phyloP scores from a whole-genome alignment of 2,888 invertebrate genomes.

The Acleris cristana region DNA sequence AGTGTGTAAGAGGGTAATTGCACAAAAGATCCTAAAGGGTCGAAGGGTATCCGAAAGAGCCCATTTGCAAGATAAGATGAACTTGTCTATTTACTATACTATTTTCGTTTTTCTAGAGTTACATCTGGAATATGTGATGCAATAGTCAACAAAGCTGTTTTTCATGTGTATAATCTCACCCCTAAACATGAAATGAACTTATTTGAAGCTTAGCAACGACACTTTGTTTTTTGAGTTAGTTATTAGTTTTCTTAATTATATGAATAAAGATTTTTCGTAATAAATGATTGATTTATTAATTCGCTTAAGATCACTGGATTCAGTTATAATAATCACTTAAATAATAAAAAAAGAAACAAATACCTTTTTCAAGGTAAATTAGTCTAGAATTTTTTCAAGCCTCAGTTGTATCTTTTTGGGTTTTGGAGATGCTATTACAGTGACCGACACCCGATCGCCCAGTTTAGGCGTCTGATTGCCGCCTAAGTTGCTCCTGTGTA shows the following conservation, averaged over 20 bases:
- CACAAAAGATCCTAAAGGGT: too few species aligned
- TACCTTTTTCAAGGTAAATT: constrained; percentile 40
- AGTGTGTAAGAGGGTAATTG: too few species aligned
- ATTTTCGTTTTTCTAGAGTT: constrained; percentile 57
- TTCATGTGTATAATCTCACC: constrained; percentile 66
- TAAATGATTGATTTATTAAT: constrained; percentile 22
- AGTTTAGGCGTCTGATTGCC: constrained; percentile 81
- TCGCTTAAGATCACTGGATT: not conserved
- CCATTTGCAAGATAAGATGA: too few species aligned
- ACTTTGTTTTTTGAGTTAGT: not conserved
- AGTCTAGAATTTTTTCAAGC: constrained; percentile 72
- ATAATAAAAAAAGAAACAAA: constrained; percentile 6
- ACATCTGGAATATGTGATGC: constrained; percentile 79
- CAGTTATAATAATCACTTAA: not conserved
- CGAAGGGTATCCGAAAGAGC: too few species aligned
- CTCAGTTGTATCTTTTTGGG: constrained; percentile 84
- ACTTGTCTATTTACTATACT: not conserved
- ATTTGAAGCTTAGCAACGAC: constrained; percentile 63
- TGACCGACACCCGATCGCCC: constrained; percentile 88
- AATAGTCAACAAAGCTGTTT: constrained; percentile 76
- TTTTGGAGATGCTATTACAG: constrained; percentile 84
- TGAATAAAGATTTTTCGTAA: constrained; percentile 24
- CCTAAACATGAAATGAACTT: constrained; percentile 58
- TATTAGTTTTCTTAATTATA: constrained; percentile 18
- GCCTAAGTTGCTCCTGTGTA: constrained; percentile 86